These are phyloP conservation scores for Rhadina sibilatrix DNA, from an alignment of 2,113 vertebrate genomes.

Conservation along the genomic window DNA sequence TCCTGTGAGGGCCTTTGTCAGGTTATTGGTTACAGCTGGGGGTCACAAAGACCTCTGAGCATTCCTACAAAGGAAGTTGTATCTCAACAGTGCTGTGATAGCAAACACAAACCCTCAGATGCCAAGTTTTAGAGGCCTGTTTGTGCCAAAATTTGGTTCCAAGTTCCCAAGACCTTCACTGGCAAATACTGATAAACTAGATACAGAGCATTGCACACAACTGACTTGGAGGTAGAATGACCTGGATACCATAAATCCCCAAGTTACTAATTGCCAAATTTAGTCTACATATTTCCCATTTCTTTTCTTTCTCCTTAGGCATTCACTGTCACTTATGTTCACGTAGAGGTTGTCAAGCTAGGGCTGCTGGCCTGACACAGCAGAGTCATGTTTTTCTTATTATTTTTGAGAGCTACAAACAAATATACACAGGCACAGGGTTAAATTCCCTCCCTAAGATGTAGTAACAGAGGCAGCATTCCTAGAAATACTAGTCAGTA, in stretches of 20 bases:
- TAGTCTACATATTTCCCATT: neutral
- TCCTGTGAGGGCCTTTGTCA: neutral
- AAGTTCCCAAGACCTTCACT: neutral
- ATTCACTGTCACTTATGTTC: neutral
- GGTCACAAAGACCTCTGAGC: neutral
- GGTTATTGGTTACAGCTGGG: neutral
- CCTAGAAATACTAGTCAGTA: neutral
- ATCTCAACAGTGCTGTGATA: neutral
- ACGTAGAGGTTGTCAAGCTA: neutral
- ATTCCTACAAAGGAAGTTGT: neutral
- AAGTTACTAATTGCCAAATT: neutral
- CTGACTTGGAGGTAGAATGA: neutral
- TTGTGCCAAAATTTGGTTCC: neutral
- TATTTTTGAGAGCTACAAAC: neutral
- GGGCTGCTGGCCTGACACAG: neutral
- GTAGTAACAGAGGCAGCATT: neutral
- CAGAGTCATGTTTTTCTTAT: neutral
- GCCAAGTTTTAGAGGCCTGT: neutral
- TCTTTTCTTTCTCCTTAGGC: neutral
- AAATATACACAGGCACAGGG: neutral
- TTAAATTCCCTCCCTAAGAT: neutral
- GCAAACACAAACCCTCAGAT: neutral
- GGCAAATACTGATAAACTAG: conserved; percentile 14
- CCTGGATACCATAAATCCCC: neutral
- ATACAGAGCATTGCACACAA: neutral